Percentiles rank a stretch among this genome's conserved stretches.
These are phyloP conservation scores for Microchrysa polita DNA, from an alignment of 2,888 invertebrate genomes.

Conservation along the genomic window DNA sequence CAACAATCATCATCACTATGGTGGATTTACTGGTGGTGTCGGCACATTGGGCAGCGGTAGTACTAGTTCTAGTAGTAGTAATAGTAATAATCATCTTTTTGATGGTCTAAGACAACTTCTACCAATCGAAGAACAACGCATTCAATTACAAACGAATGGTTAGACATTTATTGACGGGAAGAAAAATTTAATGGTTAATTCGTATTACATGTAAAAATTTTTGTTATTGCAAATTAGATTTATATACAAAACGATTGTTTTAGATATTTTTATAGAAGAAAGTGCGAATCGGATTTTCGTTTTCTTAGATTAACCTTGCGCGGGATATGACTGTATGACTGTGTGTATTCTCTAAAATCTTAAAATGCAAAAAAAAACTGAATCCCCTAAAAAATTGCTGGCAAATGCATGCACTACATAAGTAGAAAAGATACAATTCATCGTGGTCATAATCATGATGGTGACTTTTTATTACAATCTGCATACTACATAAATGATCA, in stretches of 20 bases:
- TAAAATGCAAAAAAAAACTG: too few species aligned
- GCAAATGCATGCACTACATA: too few species aligned
- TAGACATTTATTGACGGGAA: slow-evolving; percentile 7
- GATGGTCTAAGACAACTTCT: slow-evolving; percentile 17
- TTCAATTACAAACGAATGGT: slow-evolving; percentile 45
- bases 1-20: not conserved
- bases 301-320: not conserved
- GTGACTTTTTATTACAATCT: not conserved
- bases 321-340: not conserved
- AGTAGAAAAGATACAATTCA: too few species aligned
- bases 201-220: not conserved
- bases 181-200: slow-evolving; percentile 8
- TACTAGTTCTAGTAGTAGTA: too few species aligned
- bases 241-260: too few species aligned
- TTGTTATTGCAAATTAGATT: not conserved
- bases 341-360: not conserved
- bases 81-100: not conserved
- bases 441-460: too few species aligned
- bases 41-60: slow-evolving; percentile 13
- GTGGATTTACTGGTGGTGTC: slow-evolving; percentile 26
- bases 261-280: too few species aligned
- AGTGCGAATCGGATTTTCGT: not conserved
- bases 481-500: not conserved
- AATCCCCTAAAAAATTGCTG: too few species aligned
- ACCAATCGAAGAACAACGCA: slow-evolving; percentile 44